Percentiles rank a stretch among this genome's conserved stretches.
Conservation (phyloP, 2,113 vertebrate species). For the Pomatostomus ruficeps region DNA sequence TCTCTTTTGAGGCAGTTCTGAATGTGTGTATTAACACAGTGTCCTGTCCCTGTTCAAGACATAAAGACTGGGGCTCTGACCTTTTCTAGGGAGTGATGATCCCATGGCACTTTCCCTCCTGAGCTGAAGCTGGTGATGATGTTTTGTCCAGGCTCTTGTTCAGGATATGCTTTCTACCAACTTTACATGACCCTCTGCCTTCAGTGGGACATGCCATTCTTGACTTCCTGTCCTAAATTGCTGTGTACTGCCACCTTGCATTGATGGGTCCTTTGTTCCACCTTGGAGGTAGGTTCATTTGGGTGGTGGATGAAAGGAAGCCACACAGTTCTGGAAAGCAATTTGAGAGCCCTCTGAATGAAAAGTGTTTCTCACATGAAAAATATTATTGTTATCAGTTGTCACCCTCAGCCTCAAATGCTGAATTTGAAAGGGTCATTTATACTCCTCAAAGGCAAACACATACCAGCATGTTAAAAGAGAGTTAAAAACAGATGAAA, state of each 20-base stretch:
- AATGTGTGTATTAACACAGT: not conserved
- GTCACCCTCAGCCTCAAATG: not conserved
- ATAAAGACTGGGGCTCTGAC: not conserved
- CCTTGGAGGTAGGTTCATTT: not conserved
- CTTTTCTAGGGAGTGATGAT: not conserved
- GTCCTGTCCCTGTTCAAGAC: not conserved
- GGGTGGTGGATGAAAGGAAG: not conserved
- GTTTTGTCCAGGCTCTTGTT: not conserved
- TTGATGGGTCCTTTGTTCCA: not conserved
- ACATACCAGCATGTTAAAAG: fast-evolving
- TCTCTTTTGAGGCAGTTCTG: not conserved
- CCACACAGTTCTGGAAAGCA: not conserved
- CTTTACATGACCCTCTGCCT: not conserved
- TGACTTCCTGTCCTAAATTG: not conserved
- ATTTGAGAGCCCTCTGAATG: not conserved
- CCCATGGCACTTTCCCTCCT: not conserved
- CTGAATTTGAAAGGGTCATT: conserved; percentile 23
- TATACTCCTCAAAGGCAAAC: not conserved
- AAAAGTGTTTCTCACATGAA: conserved; percentile 1
- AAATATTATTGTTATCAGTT: conserved; percentile 14
- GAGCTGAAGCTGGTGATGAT: not conserved
- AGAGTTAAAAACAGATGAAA: not conserved
- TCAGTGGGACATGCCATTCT: not conserved
- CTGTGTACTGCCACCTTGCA: not conserved
- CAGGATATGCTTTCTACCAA: not conserved